These are phyloP conservation scores for Dromius quadrimaculatus DNA, from an alignment of 2,888 invertebrate genomes.

Conservation along the genomic window DNA sequence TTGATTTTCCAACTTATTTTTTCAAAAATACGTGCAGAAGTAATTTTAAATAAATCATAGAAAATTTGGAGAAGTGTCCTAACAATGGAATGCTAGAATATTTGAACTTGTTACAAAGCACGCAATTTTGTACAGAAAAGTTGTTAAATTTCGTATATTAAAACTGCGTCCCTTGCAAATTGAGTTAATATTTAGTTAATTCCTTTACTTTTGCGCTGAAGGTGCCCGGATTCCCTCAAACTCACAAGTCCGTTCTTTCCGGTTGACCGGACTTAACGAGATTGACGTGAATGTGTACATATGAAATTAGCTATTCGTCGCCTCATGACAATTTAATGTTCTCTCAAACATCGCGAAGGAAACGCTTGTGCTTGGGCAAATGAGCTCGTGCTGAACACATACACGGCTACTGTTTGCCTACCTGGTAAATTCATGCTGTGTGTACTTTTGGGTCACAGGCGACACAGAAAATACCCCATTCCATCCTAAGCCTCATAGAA, in stretches of 20 bases:
- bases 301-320: slow-evolving; percentile 49
- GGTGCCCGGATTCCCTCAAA: too few species aligned
- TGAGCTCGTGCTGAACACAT: slow-evolving; percentile 26
- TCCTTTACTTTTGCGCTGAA: too few species aligned
- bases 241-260: slow-evolving; percentile 39
- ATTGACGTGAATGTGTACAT: slow-evolving; percentile 50
- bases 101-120: too few species aligned
- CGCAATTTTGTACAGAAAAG: too few species aligned
- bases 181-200: too few species aligned
- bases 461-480: neutral
- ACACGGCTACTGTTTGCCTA: slow-evolving; percentile 28
- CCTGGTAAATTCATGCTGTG: slow-evolving; percentile 37
- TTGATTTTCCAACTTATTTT: too few species aligned
- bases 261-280: slow-evolving; percentile 50
- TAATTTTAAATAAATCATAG: too few species aligned
- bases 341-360: slow-evolving; percentile 42
- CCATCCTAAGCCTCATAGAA: slow-evolving; percentile 1
- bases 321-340: slow-evolving; percentile 50
- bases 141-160: too few species aligned
- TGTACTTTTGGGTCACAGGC: slow-evolving; percentile 3
- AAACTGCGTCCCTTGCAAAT: too few species aligned
- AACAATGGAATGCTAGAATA: too few species aligned
- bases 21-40: too few species aligned
- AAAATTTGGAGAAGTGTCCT: too few species aligned
- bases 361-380: neutral